Evolutionary conservation across 2,113 vertebrate species (phyloP), one percentile per base, ranked within the genome.

Genomic region (Taurulus bubalis): DNA sequence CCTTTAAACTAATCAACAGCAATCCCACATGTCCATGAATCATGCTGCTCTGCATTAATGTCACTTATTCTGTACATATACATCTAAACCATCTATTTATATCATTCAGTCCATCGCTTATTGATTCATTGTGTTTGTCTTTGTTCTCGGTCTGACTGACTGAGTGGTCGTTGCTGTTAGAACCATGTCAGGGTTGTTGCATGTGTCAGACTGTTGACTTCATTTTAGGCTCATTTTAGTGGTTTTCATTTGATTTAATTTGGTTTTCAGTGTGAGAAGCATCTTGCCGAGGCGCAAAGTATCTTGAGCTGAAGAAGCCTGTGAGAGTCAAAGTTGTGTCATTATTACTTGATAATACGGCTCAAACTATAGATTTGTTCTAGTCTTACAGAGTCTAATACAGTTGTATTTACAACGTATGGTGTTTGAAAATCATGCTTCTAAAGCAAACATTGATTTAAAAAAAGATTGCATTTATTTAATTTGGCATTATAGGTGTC

Each of bases 51-150:
- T 75, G 51, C 70, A 77, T 66, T 74, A 77, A 71, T 82, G 79
- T 67, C 49, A 72, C 63, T n/a, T 45, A 59, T 36, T 78, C 40
- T 87, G 82, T 85, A 75, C 59, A 64, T 9, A 49, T 18, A 65
- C 34, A 30, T 79, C 32, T 30, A 72, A 42, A 70, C 11, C 30
- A 49, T 71, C 60, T 82, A 72, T 88, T 82, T 71, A 86, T 71
- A 6, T 76, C 45, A 77, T 83, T 67, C 28, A 71, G 71, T 70
- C 55, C 51, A 14, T 60, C 2, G 16, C 30, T 77, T 28, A 36
- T 58, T 62, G 15, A 77, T 63, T 51, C 30, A 55, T 70, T 8
- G 14, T 3, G 62, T 67, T 67, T 3, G 62, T 70, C 18, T 32
- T 36, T 62, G 34, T 34, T 34, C 34, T 34, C 34, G 34, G 34